Percentiles rank a stretch among this genome's conserved stretches.
Conservation (phyloP, 2,797 vertebrate species). For the Cynodonichthys magdalenae region DNA sequence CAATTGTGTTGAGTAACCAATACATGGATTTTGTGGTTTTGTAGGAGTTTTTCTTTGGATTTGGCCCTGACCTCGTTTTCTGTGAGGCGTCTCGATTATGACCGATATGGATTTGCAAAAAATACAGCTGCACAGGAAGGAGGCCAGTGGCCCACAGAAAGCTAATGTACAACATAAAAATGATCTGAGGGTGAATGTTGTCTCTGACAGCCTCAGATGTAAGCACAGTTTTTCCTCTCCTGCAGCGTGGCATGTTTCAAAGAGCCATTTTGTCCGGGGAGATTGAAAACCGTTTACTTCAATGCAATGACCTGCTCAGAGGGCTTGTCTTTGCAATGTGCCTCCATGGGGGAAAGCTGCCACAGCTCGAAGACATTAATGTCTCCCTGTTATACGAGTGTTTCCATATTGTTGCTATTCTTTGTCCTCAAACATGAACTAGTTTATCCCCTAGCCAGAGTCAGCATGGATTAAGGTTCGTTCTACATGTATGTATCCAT, state of each 20-base stretch:
- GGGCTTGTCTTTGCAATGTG: slow-evolving; percentile 68
- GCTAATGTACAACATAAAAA: slow-evolving; percentile 15
- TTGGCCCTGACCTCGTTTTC: slow-evolving; percentile 37
- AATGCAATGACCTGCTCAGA: slow-evolving; percentile 55
- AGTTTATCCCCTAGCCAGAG: slow-evolving; percentile 70
- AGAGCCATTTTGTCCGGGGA: slow-evolving; percentile 57
- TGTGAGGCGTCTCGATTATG: slow-evolving; percentile 20
- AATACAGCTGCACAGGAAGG: slow-evolving; percentile 20
- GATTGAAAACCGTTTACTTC: slow-evolving; percentile 68
- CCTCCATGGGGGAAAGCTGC: slow-evolving; percentile 63
- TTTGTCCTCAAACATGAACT: slow-evolving; percentile 70
- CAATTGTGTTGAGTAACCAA: not conserved
- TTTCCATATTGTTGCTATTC: slow-evolving; percentile 61
- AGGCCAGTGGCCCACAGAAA: slow-evolving; percentile 25
- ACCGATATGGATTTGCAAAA: slow-evolving; percentile 25
- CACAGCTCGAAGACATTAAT: slow-evolving; percentile 60
- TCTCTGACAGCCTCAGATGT: slow-evolving; percentile 34
- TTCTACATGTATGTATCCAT: slow-evolving; percentile 19
- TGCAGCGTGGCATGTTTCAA: slow-evolving; percentile 49
- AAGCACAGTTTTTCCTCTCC: slow-evolving; percentile 52
- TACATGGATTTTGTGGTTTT: too few species aligned
- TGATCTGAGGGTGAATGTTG: slow-evolving; percentile 42
- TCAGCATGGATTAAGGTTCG: slow-evolving; percentile 53
- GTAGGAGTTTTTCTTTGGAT: not conserved
- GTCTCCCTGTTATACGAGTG: slow-evolving; percentile 59